Percentiles rank a stretch among this genome's conserved stretches.
Evolutionary conservation across 1,140 invertebrate species (phyloP).

Genomic region (Telenomus remus): DNA sequence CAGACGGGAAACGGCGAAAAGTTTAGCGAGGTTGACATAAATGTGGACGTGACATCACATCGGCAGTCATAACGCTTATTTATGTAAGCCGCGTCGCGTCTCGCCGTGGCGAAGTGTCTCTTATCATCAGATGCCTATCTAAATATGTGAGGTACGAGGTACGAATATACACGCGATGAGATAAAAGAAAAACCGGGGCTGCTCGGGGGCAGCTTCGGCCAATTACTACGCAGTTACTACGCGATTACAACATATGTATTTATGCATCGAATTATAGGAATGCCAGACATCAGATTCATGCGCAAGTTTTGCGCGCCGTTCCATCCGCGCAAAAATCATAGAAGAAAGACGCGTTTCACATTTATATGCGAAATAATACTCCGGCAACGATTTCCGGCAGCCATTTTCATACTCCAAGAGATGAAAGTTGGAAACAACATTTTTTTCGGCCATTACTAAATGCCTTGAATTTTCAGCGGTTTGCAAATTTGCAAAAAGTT

Average conservation of each 20-base stretch:
- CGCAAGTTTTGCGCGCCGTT: constrained; percentile 11
- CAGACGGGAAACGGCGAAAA: no score
- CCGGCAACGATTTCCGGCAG: constrained; percentile 5
- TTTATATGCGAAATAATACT: constrained; percentile 28
- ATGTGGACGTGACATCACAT: constrained; percentile 34
- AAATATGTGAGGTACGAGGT: constrained; percentile 60
- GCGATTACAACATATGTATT: constrained; percentile 64
- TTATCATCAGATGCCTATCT: constrained; percentile 70
- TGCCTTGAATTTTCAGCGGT: no score
- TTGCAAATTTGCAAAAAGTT: no score
- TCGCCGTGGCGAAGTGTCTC: constrained; percentile 64
- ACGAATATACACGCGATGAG: constrained; percentile 52
- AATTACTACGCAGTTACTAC: constrained; percentile 51
- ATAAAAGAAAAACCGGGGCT: constrained; percentile 47
- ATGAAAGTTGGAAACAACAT: background rate
- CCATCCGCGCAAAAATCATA: constrained; percentile 22
- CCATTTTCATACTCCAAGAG: background rate
- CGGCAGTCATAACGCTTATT: constrained; percentile 41
- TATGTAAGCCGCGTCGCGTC: constrained; percentile 57
- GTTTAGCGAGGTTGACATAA: constrained; percentile 20
- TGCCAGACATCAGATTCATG: constrained; percentile 41
- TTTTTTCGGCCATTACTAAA: background rate
- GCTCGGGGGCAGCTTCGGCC: constrained; percentile 41
- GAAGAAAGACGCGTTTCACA: constrained; percentile 30
- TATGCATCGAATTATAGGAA: constrained; percentile 69